These are phyloP conservation scores for Sepiola atlantica DNA, from an alignment of 2,888 invertebrate genomes.

Conservation along the genomic window DNA sequence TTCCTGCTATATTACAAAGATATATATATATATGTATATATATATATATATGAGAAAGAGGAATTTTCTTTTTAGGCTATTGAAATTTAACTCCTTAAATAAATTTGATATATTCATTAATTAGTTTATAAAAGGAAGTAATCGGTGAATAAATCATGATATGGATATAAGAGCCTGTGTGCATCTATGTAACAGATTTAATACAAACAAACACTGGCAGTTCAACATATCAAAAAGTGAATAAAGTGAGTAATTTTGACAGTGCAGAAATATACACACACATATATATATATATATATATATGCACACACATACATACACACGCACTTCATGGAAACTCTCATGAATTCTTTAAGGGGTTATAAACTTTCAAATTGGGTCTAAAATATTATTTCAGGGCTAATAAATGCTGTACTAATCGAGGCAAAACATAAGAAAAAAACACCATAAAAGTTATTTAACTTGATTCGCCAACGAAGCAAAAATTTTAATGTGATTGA, in stretches of 20 bases:
- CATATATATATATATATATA: too few relatives aligned
- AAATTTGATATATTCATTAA: background rate
- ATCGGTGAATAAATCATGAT: background rate
- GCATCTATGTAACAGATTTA: background rate
- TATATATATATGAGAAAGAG: too few relatives aligned
- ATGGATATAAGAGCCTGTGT: background rate
- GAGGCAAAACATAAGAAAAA: too few relatives aligned
- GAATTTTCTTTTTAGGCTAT: too few relatives aligned
- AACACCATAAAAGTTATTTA: too few relatives aligned
- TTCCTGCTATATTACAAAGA: too few relatives aligned
- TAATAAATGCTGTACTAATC: background rate
- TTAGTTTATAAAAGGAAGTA: background rate
- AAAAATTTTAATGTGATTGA: conserved; percentile 14
- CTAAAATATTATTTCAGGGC: background rate
- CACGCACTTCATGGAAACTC: background rate
- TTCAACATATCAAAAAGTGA: too few relatives aligned
- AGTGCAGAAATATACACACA: too few relatives aligned
- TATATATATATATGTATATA: too few relatives aligned
- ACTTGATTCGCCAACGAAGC: background rate
- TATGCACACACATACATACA: background rate
- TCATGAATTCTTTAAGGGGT: background rate
- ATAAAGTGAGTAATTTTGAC: background rate
- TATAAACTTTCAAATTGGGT: background rate
- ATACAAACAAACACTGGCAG: background rate
- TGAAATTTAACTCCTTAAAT: background rate